These are phyloP conservation scores for Apodemia duryi DNA, from an alignment of 2,888 invertebrate genomes.

Conservation along the genomic window DNA sequence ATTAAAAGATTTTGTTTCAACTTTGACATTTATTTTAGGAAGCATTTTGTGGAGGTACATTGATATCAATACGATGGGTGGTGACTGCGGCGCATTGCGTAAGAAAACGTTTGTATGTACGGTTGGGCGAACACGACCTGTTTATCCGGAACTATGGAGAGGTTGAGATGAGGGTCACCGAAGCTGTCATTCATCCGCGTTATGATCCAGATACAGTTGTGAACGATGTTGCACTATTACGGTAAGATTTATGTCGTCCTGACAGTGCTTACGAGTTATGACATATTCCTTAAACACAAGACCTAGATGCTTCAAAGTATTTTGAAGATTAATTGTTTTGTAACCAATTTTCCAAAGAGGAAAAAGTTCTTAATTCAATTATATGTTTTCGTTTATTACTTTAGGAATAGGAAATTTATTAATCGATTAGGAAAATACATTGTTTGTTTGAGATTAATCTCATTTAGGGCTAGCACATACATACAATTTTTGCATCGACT, in stretches of 20 bases:
- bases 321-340: background rate
- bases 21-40: conserved; percentile 73
- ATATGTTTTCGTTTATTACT: no score
- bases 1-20: no score
- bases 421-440: no score
- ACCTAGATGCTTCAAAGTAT: background rate
- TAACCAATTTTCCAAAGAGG: no score
- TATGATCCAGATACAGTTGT: conserved; percentile 94
- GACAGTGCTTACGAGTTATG: background rate
- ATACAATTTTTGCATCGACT: no score
- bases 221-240: conserved; percentile 93
- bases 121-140: conserved; percentile 92
- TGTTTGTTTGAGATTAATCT: no score
- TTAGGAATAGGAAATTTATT: no score
- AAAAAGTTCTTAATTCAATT: no score
- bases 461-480: no score
- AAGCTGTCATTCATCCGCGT: conserved; percentile 88
- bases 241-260: conserved; percentile 53
- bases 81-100: conserved; percentile 94
- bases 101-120: conserved; percentile 85
- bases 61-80: conserved; percentile 90
- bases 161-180: conserved; percentile 85
- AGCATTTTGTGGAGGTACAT: conserved; percentile 92
- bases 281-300: background rate
- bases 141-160: conserved; percentile 86